Evolutionary conservation across 2,113 vertebrate species (phyloP).

Genomic region (Meriones unguiculatus): DNA sequence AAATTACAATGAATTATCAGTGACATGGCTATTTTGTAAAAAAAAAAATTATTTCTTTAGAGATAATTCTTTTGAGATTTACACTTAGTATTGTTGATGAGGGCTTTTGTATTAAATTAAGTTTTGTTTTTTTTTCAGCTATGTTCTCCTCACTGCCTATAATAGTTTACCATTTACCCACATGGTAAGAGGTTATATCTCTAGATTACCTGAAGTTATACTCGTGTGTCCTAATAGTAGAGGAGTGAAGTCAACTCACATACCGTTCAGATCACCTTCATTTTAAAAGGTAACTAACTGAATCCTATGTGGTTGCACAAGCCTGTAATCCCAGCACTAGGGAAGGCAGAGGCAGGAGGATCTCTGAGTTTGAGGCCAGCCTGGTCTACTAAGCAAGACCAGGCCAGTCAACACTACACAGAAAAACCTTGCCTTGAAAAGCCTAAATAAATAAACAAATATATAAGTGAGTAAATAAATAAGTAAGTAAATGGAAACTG

Average conservation of each 20-base stretch:
- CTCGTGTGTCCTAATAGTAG: background rate
- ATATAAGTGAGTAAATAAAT: too few species aligned
- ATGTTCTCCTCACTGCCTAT: background rate
- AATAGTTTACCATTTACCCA: background rate
- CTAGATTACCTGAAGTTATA: background rate
- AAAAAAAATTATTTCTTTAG: constrained; percentile 37
- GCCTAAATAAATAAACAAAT: too few species aligned
- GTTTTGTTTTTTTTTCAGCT: background rate
- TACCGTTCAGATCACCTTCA: constrained; percentile 9
- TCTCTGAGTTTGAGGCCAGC: too few species aligned
- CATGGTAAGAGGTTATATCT: background rate
- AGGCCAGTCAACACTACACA: too few species aligned
- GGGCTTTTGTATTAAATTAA: constrained; percentile 1
- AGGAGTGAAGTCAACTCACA: background rate
- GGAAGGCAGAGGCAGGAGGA: too few species aligned
- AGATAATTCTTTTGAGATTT: constrained; percentile 44
- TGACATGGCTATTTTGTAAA: background rate
- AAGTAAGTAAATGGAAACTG: too few species aligned
- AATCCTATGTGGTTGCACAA: too few species aligned
- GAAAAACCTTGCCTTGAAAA: too few species aligned
- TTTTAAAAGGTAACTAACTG: background rate
- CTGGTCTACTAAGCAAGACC: too few species aligned
- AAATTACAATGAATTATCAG: background rate
- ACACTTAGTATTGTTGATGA: background rate
- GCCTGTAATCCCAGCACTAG: too few species aligned